phyloP scores from a whole-genome alignment of 92 coral and sea anemone species.

The Epizoanthus rinbou region DNA sequence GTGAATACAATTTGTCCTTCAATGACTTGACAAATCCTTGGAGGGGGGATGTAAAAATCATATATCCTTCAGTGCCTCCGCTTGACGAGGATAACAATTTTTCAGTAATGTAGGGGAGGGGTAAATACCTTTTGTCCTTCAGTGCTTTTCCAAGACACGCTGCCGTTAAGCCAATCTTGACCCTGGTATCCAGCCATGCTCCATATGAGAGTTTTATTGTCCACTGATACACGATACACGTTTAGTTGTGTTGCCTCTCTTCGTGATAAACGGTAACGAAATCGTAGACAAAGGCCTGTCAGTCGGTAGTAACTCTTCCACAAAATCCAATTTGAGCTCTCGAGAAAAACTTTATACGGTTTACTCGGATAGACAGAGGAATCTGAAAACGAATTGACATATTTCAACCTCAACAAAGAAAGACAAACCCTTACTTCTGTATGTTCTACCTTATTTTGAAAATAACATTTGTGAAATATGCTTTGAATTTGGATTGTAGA shows the following conservation, averaged over 20 bases:
- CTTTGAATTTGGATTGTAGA: too few relatives aligned
- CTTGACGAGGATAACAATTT: too few relatives aligned
- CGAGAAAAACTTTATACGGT: neutral
- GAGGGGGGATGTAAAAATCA: too few relatives aligned
- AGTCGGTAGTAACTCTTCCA: neutral
- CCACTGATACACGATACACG: neutral
- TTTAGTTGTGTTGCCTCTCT: neutral
- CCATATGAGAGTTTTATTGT: neutral
- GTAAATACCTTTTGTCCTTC: neutral
- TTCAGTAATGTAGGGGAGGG: too few relatives aligned
- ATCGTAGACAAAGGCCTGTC: slow-evolving; percentile 8
- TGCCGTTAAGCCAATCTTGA: neutral
- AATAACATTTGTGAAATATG: too few relatives aligned
- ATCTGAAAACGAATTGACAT: neutral
- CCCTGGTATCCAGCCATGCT: neutral
- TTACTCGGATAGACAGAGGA: neutral
- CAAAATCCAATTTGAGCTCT: neutral
- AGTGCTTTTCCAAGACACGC: neutral
- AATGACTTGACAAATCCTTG: too few relatives aligned
- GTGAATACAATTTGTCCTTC: too few relatives aligned
- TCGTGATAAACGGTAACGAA: neutral
- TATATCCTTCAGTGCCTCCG: too few relatives aligned
- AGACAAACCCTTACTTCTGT: too few relatives aligned
- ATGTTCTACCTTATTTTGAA: too few relatives aligned
- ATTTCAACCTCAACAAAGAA: too few relatives aligned